A percentile compares a stretch with the other conserved stretches of the same genome.
phyloP scores from a whole-genome alignment of 2,113 vertebrate species.

The Lepus europaeus region DNA sequence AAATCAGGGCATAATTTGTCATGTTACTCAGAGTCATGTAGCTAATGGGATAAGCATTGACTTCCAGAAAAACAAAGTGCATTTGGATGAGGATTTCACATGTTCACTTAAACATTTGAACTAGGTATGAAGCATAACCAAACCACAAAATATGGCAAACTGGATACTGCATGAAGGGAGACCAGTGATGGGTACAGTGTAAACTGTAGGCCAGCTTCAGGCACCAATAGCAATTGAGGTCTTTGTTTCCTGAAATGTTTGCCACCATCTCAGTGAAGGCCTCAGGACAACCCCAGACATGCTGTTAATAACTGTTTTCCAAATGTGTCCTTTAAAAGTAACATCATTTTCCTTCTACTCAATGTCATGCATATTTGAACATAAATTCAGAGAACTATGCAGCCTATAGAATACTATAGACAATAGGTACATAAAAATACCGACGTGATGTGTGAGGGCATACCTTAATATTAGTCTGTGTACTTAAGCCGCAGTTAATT shows the following conservation, averaged over 20 bases:
- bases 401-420: neutral
- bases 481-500: neutral
- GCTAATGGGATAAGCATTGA: constrained; percentile 78
- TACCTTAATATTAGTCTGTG: neutral
- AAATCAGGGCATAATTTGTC: constrained; percentile 72
- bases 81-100: constrained; percentile 73
- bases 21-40: constrained; percentile 76
- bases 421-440: rapidly evolving
- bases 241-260: constrained; percentile 60
- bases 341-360: neutral
- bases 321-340: neutral
- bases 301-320: constrained; percentile 63
- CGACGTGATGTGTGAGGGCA: neutral
- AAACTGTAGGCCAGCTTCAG: constrained; percentile 61
- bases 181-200: constrained; percentile 54
- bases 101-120: constrained; percentile 81
- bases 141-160: constrained; percentile 74
- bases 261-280: neutral
- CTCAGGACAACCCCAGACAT: neutral
- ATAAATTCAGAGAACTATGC: neutral
- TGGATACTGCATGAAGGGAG: constrained; percentile 65
- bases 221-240: constrained; percentile 63
- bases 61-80: constrained; percentile 76
- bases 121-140: constrained; percentile 78
- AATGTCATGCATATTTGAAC: neutral